Base-by-base conservation (phyloP, 2,888 invertebrate species). In the Phalera bucephala region DNA sequence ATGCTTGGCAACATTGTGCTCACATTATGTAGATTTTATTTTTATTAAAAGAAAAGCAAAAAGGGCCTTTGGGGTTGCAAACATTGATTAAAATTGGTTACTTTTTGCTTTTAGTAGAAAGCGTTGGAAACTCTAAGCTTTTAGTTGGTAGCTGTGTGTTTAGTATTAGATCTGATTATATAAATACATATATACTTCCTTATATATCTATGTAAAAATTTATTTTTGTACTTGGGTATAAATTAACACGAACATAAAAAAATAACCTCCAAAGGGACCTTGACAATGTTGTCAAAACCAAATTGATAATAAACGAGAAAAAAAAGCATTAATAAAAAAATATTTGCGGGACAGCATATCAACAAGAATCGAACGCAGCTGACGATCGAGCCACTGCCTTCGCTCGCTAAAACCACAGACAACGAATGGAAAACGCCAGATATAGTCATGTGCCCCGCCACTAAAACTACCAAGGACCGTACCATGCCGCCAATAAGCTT, bases 1-100 rank as follows among this genome's bases (percentile, higher is more conserved):
- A 85, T 73, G 89, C 87, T 88, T 89, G 89, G 89, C 89, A 89
- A 89, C 89, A 89, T 88, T 89, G 88, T 87, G 88, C 87, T 89
- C 88, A 87, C 84, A 73, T 68, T 49, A 52, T 68, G 65, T 71
- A 74, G 74, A 64, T 56, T 45, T 38, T 55, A 52, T 62, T 52
- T 49, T 56, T 56, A 52, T 49, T 64, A 80, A 83, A 13, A 23
- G 12, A 25, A 25, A 81, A 58, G 83, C 78, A 75, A 82, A 83
- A 82, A 80, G 74, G 65, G 58, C 72, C 72, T 64, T 56, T 52
- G 52, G 65, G 66, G 54, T 63, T 61, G 42, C 46, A 43, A 51
- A 44, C 36, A 42, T 42, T 31, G 13, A 31, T 29, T 50, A 48
- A 53, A 44, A 45, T 55, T 47, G 62, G 76, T 72, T 54, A 66